Base-by-base conservation (phyloP, 2,113 vertebrate species). In the Saguinus imperator region DNA sequence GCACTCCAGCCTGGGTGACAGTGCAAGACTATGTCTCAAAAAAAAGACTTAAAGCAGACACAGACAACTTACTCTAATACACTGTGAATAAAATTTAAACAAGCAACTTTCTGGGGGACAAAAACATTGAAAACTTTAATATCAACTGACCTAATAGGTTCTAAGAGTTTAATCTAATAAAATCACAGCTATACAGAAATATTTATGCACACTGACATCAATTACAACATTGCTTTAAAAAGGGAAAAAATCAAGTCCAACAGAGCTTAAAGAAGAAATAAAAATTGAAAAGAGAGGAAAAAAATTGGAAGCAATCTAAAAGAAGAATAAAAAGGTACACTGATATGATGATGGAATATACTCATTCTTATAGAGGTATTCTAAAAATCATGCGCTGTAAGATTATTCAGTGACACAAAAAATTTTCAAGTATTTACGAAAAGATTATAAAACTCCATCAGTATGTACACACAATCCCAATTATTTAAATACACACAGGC, bases 121-220 rank as follows among this genome's bases (percentile, higher is more conserved):
- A 45, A 96, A 83, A 77, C 37, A 40, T 87, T 88, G 8, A 91
- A 91, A 94, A 91, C 40, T 66, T 75, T 52, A 93, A 23, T 43
- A 93, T 80, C 40, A 85, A 79, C 1, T 85, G 8, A 85, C 81
- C 32, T 88, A 79, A 84, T 3, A 84, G 14, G 75, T 29, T 73
- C 40, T 50, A 84, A 75, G 25, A 29, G 91, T 84, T 92, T 79
- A 93, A 91, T 64, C 48, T 82, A 90, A 66, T 66, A 14, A 96
- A 89, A 89, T 87, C 21, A 93, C 1, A 94, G 57, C 77, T 48
- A 40, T 5, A 25, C 72, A 45, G 20, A 82, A 93, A 90, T 48
- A 45, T 70, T 91, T 88, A 29, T 50, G 20, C 50, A 72, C 8
- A 76, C 9, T 17, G 45, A 86, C 72, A 83, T 82, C 83, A 93